A percentile compares a stretch with the other conserved stretches of the same genome.
phyloP scores from a whole-genome alignment of 1,140 invertebrate genomes.

The Oreohelix idahoensis region DNA sequence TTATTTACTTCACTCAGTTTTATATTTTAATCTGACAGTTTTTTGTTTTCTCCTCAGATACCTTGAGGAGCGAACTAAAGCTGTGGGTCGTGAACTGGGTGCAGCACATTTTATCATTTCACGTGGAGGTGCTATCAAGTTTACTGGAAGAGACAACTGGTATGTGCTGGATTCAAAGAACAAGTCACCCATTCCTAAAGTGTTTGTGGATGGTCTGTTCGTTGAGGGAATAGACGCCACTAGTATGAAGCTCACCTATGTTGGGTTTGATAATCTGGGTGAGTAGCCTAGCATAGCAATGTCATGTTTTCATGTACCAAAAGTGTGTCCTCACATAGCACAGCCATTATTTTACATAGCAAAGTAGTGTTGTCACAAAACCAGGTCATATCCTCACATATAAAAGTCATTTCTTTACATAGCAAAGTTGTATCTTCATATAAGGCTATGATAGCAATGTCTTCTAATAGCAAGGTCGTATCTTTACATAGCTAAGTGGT shows the following conservation, averaged over 20 bases:
- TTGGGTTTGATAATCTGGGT: conserved; percentile 32
- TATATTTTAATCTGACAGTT: background rate
- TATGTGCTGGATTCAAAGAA: conserved; percentile 6
- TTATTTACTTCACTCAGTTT: too few relatives aligned
- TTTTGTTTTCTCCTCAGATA: background rate
- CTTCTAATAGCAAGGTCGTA: too few relatives aligned
- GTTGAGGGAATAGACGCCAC: conserved; percentile 30
- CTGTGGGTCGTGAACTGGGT: conserved; percentile 13
- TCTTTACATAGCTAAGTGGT: too few relatives aligned
- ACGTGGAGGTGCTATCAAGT: conserved; percentile 32
- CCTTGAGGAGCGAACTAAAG: background rate
- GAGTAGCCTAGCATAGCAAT: background rate
- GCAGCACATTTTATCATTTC: conserved; percentile 31
- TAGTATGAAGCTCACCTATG: conserved; percentile 25
- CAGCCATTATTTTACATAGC: too few relatives aligned
- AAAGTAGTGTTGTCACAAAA: too few relatives aligned
- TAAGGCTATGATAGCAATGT: too few relatives aligned
- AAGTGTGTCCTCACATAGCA: too few relatives aligned
- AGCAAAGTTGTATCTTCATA: too few relatives aligned
- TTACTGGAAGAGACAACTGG: conserved; percentile 24
- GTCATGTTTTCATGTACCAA: too few relatives aligned
- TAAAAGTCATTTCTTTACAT: too few relatives aligned
- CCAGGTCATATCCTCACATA: too few relatives aligned
- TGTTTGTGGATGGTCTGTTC: background rate
- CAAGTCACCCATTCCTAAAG: background rate